Base-by-base conservation (phyloP, 1,140 invertebrate genomes). In the Drosophila lacertosa region DNA sequence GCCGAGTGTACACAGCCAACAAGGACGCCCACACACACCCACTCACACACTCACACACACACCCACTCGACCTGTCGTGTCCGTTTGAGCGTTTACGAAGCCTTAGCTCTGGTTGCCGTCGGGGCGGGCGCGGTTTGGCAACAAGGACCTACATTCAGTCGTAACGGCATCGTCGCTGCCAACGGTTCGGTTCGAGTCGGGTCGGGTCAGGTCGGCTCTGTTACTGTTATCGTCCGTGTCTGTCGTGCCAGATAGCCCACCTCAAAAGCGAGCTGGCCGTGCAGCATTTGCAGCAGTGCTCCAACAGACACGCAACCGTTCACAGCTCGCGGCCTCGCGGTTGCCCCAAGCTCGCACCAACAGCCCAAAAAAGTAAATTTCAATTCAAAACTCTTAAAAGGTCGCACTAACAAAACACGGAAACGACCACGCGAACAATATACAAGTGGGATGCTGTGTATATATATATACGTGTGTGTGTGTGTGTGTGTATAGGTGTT, bases 71-170 rank as follows among this genome's bases (percentile, higher is more conserved):
- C 20, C 35, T 40, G 35, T 20, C 35, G n/a, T 16, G 48, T 18
- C 15, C 13, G n/a, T 44, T 63, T 62, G 65, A 84, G 64, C 59
- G 42, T 11, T 55, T 18, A 48, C 67, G 44, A 62, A 62, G 58
- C 35, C 35, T 7, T 24, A 22, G 40, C 53, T 55, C 24, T 39
- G 77, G 77, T 58, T 13, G 40, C 51, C 45, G 59, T 29, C 57
- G 26, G 26, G 53, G 67, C 73, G 77, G 82, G 81, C 70, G 81
- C 81, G 81, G 81, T 73, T 80, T 74, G 81, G 81, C 74, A 86
- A 86, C 69, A 86, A 57, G 81, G 82, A 86, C 82, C 82, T 86
- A 86, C 82, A 86, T 86, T 86, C 44, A 50, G 55, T 84, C 81
- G 81, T 83, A 13, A 39, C 50, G 18, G 16, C 51, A 65, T 74